A percentile compares a stretch with the other conserved stretches of the same genome.
Evolutionary conservation across 1,140 invertebrate species (phyloP).

Genomic region (Colletes latitarsis): DNA sequence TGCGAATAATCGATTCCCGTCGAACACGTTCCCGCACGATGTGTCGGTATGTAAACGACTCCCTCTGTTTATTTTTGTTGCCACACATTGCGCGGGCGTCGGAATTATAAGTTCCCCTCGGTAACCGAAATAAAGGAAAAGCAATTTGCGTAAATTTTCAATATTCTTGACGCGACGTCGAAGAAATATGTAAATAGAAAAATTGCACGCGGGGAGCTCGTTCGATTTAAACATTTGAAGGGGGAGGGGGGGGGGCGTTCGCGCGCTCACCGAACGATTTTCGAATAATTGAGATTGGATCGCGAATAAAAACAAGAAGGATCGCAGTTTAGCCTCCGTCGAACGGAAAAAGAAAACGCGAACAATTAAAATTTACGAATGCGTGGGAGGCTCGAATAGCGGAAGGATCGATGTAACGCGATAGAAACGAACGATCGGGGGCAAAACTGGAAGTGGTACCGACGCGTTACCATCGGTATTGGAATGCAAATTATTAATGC

Average conservation of each 20-base stretch:
- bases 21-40: slow-evolving; percentile 22
- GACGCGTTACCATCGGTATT: slow-evolving; percentile 49
- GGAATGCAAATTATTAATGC: slow-evolving; percentile 63
- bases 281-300: background rate
- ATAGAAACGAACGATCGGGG: slow-evolving; percentile 28
- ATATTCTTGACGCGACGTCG: background rate
- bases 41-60: slow-evolving; percentile 32
- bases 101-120: slow-evolving; percentile 22
- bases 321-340: no score
- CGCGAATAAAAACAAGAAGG: background rate
- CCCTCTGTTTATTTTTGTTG: slow-evolving; percentile 35
- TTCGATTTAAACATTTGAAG: background rate
- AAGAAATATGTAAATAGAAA: background rate
- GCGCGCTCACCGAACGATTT: background rate
- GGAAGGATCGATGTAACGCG: slow-evolving; percentile 22
- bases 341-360: no score
- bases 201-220: background rate
- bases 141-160: background rate
- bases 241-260: no score
- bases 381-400: slow-evolving; percentile 4
- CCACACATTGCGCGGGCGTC: background rate
- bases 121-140: background rate
- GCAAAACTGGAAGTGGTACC: slow-evolving; percentile 48
- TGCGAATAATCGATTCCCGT: slow-evolving; percentile 50
- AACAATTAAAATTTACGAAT: background rate